Evolutionary conservation across 2,888 invertebrate genomes (phyloP), one percentile per base, ranked within the genome.

Genomic region (Drosophila paramelanica): DNA sequence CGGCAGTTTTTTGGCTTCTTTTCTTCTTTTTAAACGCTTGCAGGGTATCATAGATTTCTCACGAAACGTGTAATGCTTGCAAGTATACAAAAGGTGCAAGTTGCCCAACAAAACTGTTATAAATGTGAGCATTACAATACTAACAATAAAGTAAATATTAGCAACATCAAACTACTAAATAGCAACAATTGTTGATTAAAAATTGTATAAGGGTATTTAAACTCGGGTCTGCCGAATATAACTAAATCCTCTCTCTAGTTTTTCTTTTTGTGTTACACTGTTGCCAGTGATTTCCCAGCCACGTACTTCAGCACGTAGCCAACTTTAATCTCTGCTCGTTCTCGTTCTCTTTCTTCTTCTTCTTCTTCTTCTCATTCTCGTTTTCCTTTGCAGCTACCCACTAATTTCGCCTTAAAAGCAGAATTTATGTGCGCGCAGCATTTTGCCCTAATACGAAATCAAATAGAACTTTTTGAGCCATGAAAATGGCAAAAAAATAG

Each of bases 351-450:
- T 27, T 13, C 20, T 17, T 33, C 3, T 1, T 17, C 50, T 11
- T 13, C 1, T 13, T n/a, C 4, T 17, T 39, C 3, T 33, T 33
- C 38, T 13, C 3, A 36, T 14, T 27, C 50, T 43, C 25, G 46
- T 53, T 51, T 23, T 23, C 23, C 60, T 53, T 31, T 31, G 31
- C 31, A 43, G 42, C 60, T 47, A 51, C 53, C 47, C 77, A 85
- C 82, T 85, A 82, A 85, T 87, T 84, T 79, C 65, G 69, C 77
- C 77, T 87, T 84, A 83, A 82, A 84, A 80, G 84, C 81, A 69
- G 77, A 79, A 87, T 83, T 83, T 83, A 81, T 82, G 82, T 84
- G 79, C 74, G 71, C 84, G 65, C 85, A 88, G 82, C 88, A 75
- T 67, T 82, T 79, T 79, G 52, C 65, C 65, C 76, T 81, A 81